Base-by-base conservation (phyloP, 1,140 invertebrate genomes). In the Aphelenchoides fujianensis region DNA sequence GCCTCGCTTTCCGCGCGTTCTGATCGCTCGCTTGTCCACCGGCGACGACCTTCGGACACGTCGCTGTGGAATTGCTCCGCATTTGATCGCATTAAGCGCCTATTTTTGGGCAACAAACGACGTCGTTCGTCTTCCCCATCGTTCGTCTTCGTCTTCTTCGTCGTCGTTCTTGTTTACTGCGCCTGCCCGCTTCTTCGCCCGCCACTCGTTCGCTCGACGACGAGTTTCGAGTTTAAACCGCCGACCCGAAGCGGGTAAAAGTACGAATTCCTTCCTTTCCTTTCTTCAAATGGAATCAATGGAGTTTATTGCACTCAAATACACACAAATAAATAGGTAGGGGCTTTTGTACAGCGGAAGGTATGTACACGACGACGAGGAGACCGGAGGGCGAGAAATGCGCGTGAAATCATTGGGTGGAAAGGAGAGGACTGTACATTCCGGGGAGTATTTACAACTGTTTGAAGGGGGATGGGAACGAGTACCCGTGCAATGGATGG, bases 141-240 rank as follows among this genome's bases (percentile, higher is more conserved):
- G n/a, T n/a, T n/a, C n/a, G n/a, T n/a, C n/a, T n/a, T n/a, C n/a
- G n/a, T n/a, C n/a, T n/a, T n/a, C n/a, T n/a, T n/a, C n/a, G n/a
- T n/a, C n/a, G n/a, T n/a, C n/a, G n/a, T n/a, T n/a, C n/a, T 48
- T 48, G 41, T 48, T 48, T 48, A 48, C 41, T 23, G 41, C 41
- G 23, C 41, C 12, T 48, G 12, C 41, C 23, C 23, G 41, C 12
- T n/a, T n/a, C 41, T 23, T 12, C 41, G 23, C 41, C 12, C 23
- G 12, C 41, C 23, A 16, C 12, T 16, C 41, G 41, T 48, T 48
- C 41, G 41, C 23, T n/a, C n/a, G n/a, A n/a, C n/a, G n/a, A n/a
- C 41, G 23, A 48, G 41, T 48, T 48, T 48, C 12, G 23, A 48
- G 41, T 48, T 48, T 12, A 23, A 48, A 48, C 23, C 41, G 41